phyloP scores from a whole-genome alignment of 2,797 vertebrate genomes.

The Coilia nasus region DNA sequence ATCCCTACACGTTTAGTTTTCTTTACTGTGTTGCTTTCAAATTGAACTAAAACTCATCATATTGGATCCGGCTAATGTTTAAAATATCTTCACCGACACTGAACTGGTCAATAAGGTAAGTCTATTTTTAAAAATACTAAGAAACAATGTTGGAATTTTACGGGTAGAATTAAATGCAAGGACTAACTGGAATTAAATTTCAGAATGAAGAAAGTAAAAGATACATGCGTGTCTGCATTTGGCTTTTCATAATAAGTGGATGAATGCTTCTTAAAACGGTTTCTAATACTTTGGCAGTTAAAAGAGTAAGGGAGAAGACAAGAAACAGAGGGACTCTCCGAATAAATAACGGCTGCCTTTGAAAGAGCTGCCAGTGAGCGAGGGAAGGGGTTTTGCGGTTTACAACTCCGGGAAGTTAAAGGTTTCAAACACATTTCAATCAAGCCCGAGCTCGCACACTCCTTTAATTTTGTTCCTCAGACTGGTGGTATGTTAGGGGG shows the following conservation, averaged over 20 bases:
- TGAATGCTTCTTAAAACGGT: not conserved
- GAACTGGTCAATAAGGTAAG: constrained; percentile 10
- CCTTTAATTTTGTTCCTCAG: constrained; percentile 58
- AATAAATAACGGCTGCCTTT: constrained; percentile 62
- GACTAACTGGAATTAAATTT: not conserved
- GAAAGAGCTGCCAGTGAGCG: constrained; percentile 66
- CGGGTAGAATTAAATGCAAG: not conserved
- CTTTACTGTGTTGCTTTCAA: constrained; percentile 40
- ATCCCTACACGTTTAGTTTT: constrained; percentile 33
- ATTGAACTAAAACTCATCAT: constrained; percentile 16
- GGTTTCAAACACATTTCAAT: constrained; percentile 71
- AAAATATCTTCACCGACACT: not conserved
- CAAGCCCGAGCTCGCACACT: constrained; percentile 66
- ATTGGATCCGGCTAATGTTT: not conserved
- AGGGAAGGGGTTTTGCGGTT: constrained; percentile 63
- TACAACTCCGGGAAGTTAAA: constrained; percentile 73
- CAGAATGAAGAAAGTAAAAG: not conserved
- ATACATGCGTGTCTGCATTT: not conserved
- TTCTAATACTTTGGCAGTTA: constrained; percentile 26
- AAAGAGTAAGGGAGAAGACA: constrained; percentile 21
- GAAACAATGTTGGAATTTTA: not conserved
- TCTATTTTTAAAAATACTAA: not conserved
- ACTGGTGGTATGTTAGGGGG: constrained; percentile 43
- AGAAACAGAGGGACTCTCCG: constrained; percentile 58
- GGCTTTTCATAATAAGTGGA: not conserved